Conservation (phyloP, 2,888 invertebrate genomes). For the Drosophila anomalata region DNA sequence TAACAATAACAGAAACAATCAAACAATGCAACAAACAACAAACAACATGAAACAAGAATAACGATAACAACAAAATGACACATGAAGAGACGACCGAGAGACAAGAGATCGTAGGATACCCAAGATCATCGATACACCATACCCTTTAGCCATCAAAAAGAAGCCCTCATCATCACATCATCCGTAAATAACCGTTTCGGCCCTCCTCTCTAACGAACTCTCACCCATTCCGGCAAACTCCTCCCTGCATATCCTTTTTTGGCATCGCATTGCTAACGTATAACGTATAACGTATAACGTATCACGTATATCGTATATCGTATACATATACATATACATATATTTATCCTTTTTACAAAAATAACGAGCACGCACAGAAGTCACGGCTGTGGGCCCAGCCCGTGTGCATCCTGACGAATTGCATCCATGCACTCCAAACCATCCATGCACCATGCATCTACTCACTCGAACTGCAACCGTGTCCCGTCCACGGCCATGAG, state of each 20-base stretch:
- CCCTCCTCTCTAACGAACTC: background rate
- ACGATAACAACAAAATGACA: background rate
- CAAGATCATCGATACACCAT: conserved; percentile 1
- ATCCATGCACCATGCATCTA: too few relatives aligned
- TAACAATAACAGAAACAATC: background rate
- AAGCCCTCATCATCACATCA: background rate
- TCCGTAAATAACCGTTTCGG: background rate
- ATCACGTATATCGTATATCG: background rate
- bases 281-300: conserved; percentile 7
- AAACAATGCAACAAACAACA: background rate
- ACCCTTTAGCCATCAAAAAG: background rate
- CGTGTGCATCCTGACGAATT: background rate
- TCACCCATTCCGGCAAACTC: background rate
- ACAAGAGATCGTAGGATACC: background rate
- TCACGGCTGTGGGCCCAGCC: conserved; percentile 25
- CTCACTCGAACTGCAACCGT: too few relatives aligned
- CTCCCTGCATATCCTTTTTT: background rate
- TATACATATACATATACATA: too few relatives aligned
- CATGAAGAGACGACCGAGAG: background rate
- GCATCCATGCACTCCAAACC: background rate
- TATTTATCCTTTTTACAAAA: conserved; percentile 2
- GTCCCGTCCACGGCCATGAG: background rate
- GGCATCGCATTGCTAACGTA: background rate
- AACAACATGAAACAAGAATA: background rate
- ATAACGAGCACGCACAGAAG: conserved; percentile 20